phyloP scores from a whole-genome alignment of 1,140 invertebrate genomes.

The Apis laboriosa region DNA sequence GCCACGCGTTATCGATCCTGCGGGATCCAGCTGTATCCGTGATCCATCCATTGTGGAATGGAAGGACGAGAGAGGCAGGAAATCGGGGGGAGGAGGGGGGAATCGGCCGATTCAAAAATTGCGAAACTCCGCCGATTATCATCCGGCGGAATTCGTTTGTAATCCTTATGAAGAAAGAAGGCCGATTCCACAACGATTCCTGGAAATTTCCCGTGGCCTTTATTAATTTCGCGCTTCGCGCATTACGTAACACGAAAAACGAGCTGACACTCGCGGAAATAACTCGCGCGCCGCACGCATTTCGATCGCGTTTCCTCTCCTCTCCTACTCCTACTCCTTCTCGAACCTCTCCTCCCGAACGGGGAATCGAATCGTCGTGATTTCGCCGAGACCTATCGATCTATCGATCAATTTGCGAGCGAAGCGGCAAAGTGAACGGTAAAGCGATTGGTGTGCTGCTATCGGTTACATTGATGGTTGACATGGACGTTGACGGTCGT shows the following conservation, averaged over 20 bases:
- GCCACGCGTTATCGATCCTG: slow-evolving; percentile 30
- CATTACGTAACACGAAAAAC: slow-evolving; percentile 29
- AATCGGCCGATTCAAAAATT: slow-evolving; percentile 68
- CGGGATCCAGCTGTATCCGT: slow-evolving; percentile 51
- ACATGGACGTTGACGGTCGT: neutral
- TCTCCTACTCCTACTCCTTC: too few species aligned
- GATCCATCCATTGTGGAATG: slow-evolving; percentile 77
- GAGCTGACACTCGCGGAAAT: slow-evolving; percentile 23
- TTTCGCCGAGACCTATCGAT: neutral
- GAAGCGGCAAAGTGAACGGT: too few species aligned
- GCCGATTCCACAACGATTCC: slow-evolving; percentile 6
- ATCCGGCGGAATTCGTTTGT: slow-evolving; percentile 38
- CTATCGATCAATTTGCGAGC: too few species aligned
- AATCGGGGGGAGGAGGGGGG: slow-evolving; percentile 45
- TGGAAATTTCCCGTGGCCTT: slow-evolving; percentile 29
- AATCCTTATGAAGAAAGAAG: slow-evolving; percentile 37
- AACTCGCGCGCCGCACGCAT: neutral
- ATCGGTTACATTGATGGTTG: neutral
- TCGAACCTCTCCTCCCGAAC: neutral
- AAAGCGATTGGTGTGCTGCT: neutral
- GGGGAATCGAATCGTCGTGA: neutral
- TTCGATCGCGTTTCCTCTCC: neutral
- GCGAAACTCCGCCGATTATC: slow-evolving; percentile 54
- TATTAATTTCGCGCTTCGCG: slow-evolving; percentile 12
- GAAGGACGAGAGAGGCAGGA: slow-evolving; percentile 62